phyloP scores from a whole-genome alignment of 2,888 invertebrate species.

The Thecophora atra region DNA sequence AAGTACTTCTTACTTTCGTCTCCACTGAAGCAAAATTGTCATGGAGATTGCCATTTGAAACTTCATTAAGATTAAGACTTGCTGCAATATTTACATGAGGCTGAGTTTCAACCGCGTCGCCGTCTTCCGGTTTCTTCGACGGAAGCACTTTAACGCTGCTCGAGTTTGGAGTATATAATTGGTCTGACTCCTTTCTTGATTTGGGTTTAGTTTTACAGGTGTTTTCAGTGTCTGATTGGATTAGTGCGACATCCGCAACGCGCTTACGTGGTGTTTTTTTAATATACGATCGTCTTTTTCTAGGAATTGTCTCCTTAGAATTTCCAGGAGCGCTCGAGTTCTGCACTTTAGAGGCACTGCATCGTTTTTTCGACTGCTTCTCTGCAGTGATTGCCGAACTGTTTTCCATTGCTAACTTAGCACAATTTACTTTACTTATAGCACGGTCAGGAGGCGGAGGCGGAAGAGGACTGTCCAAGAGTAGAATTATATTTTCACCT shows the following conservation, averaged over 20 bases:
- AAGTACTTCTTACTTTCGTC: neutral
- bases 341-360: neutral
- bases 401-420: neutral
- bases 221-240: neutral
- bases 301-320: neutral
- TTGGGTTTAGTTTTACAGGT: slow-evolving; percentile 2
- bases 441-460: neutral
- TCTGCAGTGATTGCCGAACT: slow-evolving; percentile 10
- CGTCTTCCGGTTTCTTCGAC: neutral
- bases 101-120: neutral
- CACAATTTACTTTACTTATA: neutral
- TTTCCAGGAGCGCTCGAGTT: neutral
- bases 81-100: neutral
- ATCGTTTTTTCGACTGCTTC: neutral
- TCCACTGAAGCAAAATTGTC: neutral
- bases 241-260: slow-evolving; percentile 7
- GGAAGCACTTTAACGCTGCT: neutral
- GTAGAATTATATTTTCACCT: too few species aligned
- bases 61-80: neutral
- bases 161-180: neutral
- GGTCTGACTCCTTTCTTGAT: slow-evolving; percentile 13
- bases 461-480: too few species aligned
- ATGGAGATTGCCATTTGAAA: neutral
- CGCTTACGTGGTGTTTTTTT: slow-evolving; percentile 53
- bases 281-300: slow-evolving; percentile 49